Conservation (phyloP, 2,113 vertebrate species). For the Recurvirostra avosetta region DNA sequence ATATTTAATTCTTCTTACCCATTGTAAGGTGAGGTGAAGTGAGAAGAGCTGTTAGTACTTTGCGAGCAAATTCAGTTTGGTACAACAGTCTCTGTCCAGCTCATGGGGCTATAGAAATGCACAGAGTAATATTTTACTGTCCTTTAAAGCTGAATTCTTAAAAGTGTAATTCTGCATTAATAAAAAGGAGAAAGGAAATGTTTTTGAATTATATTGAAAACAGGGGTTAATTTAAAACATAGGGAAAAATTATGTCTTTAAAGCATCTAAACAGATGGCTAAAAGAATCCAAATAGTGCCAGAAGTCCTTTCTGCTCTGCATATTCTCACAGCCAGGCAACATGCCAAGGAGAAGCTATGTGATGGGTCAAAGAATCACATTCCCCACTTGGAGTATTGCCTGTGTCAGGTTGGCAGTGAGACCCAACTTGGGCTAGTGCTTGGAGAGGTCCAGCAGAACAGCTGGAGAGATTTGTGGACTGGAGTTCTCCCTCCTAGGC, state of each 20-base stretch:
- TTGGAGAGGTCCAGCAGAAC: neutral
- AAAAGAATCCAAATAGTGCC: neutral
- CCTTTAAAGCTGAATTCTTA: neutral
- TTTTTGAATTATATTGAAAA: neutral
- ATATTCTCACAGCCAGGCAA: neutral
- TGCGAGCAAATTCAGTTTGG: neutral
- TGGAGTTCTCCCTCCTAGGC: neutral
- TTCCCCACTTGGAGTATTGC: neutral
- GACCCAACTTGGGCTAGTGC: neutral
- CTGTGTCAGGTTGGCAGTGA: neutral
- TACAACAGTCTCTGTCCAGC: neutral
- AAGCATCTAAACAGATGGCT: neutral
- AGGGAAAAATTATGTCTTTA: neutral
- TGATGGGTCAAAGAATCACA: neutral
- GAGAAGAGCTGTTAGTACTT: neutral
- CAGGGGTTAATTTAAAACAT: neutral
- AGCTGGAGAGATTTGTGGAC: neutral
- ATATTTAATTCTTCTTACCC: neutral
- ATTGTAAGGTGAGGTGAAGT: neutral
- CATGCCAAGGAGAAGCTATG: neutral
- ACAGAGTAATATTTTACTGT: neutral
- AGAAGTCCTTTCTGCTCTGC: neutral
- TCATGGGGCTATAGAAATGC: neutral
- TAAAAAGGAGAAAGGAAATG: neutral
- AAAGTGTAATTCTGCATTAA: neutral